These are phyloP conservation scores for Lasioglossum vierecki DNA, from an alignment of 2,888 invertebrate genomes.

Conservation along the genomic window DNA sequence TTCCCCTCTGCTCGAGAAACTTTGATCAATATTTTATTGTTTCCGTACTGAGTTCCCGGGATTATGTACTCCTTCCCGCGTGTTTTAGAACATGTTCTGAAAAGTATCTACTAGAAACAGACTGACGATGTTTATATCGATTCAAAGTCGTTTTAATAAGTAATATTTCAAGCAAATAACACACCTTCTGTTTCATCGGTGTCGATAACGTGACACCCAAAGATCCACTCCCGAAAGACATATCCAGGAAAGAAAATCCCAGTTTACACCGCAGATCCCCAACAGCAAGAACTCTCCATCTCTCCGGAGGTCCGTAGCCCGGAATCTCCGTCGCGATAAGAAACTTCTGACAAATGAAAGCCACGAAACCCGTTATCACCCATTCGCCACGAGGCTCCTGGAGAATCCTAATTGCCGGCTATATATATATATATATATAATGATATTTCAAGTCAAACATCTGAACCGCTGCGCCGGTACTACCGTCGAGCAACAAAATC, in stretches of 20 bases:
- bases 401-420: constrained; percentile 1
- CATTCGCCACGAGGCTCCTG: neutral
- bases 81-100: neutral
- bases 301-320: neutral
- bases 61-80: neutral
- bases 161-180: neutral
- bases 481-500: constrained; percentile 7
- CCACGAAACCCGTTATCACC: constrained; percentile 16
- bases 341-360: constrained; percentile 17
- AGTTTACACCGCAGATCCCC: neutral
- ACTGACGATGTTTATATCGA: too few species aligned
- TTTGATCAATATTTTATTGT: neutral
- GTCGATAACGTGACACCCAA: too few species aligned
- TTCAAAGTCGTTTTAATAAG: neutral
- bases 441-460: constrained; percentile 8
- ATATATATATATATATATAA: neutral
- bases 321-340: constrained; percentile 14
- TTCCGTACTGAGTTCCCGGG: neutral
- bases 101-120: too few species aligned
- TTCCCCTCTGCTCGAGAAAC: neutral
- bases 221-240: neutral
- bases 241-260: neutral
- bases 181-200: neutral
- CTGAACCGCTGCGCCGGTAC: neutral
- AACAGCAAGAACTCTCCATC: neutral